Percentiles rank a stretch among this genome's conserved stretches.
phyloP scores from a whole-genome alignment of 1,140 invertebrate genomes.

The Drosophila eugracilis region DNA sequence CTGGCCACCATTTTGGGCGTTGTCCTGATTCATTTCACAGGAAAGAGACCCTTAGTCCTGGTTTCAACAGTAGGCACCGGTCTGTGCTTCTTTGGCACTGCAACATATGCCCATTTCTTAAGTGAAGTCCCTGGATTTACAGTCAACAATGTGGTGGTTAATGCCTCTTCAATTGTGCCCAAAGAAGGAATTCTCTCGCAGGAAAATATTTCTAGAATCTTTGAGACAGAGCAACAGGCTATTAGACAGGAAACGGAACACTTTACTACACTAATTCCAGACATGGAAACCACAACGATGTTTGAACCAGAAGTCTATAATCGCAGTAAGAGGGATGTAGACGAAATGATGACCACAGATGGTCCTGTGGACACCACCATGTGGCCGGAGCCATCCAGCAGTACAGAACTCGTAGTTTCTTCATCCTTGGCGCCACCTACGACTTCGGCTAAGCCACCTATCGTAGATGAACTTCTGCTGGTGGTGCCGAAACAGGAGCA shows the following conservation, averaged over 20 bases:
- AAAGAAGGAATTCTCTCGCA: conserved; percentile 72
- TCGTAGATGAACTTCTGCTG: conserved; percentile 65
- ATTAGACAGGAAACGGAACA: conserved; percentile 31
- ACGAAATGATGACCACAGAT: conserved; percentile 40
- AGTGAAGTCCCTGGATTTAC: conserved; percentile 75
- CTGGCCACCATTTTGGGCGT: conserved; percentile 88
- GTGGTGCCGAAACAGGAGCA: conserved; percentile 74
- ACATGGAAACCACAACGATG: conserved; percentile 61
- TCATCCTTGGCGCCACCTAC: background rate
- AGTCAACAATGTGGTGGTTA: conserved; percentile 80
- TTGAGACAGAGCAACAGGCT: conserved; percentile 54
- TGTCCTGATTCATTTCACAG: conserved; percentile 88
- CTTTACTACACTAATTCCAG: conserved; percentile 48
- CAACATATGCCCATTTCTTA: conserved; percentile 76
- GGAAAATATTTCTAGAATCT: conserved; percentile 78
- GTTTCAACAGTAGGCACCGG: conserved; percentile 88
- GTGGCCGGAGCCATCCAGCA: conserved; percentile 15
- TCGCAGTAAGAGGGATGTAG: conserved; percentile 45
- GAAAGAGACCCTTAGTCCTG: conserved; percentile 89
- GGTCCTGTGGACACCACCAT: conserved; percentile 43
- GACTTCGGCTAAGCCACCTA: conserved; percentile 41
- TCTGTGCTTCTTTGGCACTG: conserved; percentile 87
- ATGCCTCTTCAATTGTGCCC: conserved; percentile 73
- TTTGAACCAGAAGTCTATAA: conserved; percentile 35
- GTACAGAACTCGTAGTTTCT: background rate